Conservation (phyloP, 2,797 vertebrate genomes). For the Ctenosaura bakeri region DNA sequence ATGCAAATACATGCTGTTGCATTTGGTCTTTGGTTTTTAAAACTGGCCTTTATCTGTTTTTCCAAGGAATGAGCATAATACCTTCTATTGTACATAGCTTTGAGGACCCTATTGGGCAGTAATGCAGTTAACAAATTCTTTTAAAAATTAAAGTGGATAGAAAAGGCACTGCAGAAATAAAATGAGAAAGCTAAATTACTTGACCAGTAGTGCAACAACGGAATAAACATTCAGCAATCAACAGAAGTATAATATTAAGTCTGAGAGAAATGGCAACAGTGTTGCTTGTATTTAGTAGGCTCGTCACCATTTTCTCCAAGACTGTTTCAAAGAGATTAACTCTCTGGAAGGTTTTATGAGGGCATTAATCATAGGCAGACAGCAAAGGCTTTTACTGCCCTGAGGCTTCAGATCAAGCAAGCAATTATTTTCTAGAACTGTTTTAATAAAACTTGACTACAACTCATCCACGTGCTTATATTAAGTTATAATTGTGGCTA, state of each 20-base stretch:
- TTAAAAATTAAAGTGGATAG: neutral
- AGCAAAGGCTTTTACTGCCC: fast-evolving
- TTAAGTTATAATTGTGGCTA: slow-evolving; percentile 20
- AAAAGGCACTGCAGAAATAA: neutral
- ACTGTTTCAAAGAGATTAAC: neutral
- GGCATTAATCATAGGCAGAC: slow-evolving; percentile 47
- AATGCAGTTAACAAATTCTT: too few species aligned
- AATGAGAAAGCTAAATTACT: neutral
- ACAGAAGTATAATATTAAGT: neutral
- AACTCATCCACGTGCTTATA: neutral
- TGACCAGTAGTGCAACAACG: neutral
- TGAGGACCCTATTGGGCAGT: too few species aligned
- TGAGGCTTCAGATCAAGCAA: neutral
- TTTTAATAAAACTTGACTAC: neutral
- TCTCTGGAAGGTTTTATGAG: slow-evolving; percentile 42
- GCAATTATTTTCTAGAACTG: neutral
- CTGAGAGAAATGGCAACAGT: too few species aligned
- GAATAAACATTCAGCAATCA: neutral
- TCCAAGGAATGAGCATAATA: too few species aligned
- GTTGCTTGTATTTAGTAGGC: neutral
- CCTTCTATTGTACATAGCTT: too few species aligned
- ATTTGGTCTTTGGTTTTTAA: too few species aligned
- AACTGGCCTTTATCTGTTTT: too few species aligned
- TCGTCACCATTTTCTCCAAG: neutral
- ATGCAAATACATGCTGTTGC: too few species aligned